phyloP scores from a whole-genome alignment of 2,113 vertebrate genomes.

The Antennarius striatus region DNA sequence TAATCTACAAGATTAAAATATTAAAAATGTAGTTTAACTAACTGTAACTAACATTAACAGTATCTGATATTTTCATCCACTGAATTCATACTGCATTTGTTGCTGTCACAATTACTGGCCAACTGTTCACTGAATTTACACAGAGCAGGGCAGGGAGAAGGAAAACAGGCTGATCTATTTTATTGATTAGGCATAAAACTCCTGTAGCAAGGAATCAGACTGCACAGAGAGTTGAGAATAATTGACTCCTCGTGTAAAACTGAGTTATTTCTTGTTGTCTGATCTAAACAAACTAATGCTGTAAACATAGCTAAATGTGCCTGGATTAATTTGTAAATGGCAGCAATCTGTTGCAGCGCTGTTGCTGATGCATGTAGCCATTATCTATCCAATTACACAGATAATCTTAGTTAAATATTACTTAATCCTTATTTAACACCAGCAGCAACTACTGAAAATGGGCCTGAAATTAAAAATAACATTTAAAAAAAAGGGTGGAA shows the following conservation, averaged over 20 bases:
- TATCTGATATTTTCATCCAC: not conserved
- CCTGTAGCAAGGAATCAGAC: slow-evolving; percentile 1
- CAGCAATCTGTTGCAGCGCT: not conserved
- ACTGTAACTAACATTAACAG: not conserved
- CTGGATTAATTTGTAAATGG: no score
- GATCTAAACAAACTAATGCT: slow-evolving; percentile 18
- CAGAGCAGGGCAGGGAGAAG: slow-evolving; percentile 3
- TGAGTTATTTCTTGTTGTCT: slow-evolving; percentile 23
- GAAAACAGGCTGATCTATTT: slow-evolving; percentile 28
- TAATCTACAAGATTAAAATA: not conserved
- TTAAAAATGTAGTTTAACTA: not conserved
- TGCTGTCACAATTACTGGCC: slow-evolving; percentile 8
- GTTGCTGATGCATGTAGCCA: slow-evolving; percentile 27
- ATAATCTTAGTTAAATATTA: slow-evolving; percentile 30
- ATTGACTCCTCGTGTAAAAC: slow-evolving; percentile 26
- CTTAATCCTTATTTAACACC: slow-evolving; percentile 30
- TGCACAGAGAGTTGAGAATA: slow-evolving; percentile 6
- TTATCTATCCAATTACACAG: slow-evolving; percentile 28
- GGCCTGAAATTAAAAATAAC: not conserved
- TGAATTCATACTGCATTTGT: not conserved
- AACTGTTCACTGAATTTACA: slow-evolving; percentile 9
- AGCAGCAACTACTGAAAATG: slow-evolving; percentile 6
- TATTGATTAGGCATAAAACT: slow-evolving; percentile 40
- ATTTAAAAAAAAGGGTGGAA: no score
- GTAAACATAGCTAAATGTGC: slow-evolving; percentile 31